A percentile compares a stretch with the other conserved stretches of the same genome.
These are phyloP conservation scores for Zophobas atratus DNA, from an alignment of 1,140 invertebrate genomes.

Conservation along the genomic window DNA sequence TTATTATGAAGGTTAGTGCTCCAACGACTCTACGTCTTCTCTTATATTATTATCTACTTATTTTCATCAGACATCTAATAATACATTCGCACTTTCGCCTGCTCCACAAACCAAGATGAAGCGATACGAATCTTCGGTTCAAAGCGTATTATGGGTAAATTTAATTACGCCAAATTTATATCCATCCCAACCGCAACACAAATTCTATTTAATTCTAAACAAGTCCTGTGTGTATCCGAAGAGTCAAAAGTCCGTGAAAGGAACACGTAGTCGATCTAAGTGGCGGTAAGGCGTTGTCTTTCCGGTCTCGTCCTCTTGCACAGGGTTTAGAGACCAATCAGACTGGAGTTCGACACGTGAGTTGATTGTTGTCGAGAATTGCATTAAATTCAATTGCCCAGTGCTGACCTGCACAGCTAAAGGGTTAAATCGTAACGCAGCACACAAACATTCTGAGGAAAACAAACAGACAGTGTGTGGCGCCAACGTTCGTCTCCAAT, in stretches of 20 bases:
- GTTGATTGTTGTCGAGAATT: conserved; percentile 42
- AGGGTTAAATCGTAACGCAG: conserved; percentile 9
- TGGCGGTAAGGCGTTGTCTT: conserved; percentile 39
- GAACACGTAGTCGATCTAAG: conserved; percentile 39
- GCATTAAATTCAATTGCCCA: conserved; percentile 35
- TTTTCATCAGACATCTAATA: too few species aligned
- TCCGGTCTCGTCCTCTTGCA: conserved; percentile 35
- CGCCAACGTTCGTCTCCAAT: conserved; percentile 11
- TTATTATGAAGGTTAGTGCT: too few species aligned
- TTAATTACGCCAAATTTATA: conserved; percentile 12
- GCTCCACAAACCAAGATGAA: too few species aligned
- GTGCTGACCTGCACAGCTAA: conserved; percentile 18
- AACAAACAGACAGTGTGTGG: conserved; percentile 21
- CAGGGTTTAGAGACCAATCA: conserved; percentile 44
- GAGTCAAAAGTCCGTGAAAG: conserved; percentile 36
- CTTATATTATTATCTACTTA: too few species aligned
- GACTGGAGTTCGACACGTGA: conserved; percentile 32
- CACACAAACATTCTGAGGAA: conserved; percentile 1
- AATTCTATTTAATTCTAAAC: conserved; percentile 39
- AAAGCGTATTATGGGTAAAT: conserved; percentile 18
- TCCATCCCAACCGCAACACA: conserved; percentile 9
- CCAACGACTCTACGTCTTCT: too few species aligned
- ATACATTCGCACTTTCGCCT: too few species aligned
- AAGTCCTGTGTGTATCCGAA: conserved; percentile 13
- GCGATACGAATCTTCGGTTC: too few species aligned